Conservation (phyloP, 2,113 vertebrate genomes). For the Anhinga anhinga region DNA sequence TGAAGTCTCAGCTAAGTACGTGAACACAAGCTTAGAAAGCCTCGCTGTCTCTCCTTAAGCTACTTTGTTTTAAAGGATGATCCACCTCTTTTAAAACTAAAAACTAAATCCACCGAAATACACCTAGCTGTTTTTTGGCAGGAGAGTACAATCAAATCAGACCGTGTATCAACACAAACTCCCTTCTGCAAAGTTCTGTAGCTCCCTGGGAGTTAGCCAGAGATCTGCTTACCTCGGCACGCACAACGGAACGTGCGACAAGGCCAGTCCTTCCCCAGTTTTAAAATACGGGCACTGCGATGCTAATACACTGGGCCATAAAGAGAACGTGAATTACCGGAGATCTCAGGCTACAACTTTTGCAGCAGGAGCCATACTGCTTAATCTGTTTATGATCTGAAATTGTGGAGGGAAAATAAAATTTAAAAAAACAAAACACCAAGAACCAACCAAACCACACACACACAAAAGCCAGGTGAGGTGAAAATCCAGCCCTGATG, state of each 20-base stretch:
- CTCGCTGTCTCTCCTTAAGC: not conserved
- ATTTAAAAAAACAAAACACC: no score
- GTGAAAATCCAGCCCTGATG: not conserved
- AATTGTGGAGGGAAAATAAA: not conserved
- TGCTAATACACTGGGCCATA: fast-evolving
- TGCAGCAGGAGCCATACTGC: not conserved
- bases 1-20: not conserved
- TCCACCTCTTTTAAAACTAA: not conserved
- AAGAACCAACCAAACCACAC: no score
- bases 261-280: not conserved
- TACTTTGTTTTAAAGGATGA: not conserved
- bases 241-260: not conserved
- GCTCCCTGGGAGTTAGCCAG: not conserved
- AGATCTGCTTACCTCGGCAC: not conserved
- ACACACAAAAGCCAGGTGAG: not conserved
- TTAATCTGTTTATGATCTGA: not conserved
- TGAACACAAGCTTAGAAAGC: not conserved
- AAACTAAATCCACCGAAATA: not conserved
- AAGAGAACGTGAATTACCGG: fast-evolving
- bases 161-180: not conserved
- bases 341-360: not conserved
- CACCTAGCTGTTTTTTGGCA: not conserved
- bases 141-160: not conserved
- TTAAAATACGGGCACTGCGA: not conserved
- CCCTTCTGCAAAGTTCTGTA: not conserved